Conservation (phyloP, 2,797 vertebrate genomes). For the Catharus ustulatus region DNA sequence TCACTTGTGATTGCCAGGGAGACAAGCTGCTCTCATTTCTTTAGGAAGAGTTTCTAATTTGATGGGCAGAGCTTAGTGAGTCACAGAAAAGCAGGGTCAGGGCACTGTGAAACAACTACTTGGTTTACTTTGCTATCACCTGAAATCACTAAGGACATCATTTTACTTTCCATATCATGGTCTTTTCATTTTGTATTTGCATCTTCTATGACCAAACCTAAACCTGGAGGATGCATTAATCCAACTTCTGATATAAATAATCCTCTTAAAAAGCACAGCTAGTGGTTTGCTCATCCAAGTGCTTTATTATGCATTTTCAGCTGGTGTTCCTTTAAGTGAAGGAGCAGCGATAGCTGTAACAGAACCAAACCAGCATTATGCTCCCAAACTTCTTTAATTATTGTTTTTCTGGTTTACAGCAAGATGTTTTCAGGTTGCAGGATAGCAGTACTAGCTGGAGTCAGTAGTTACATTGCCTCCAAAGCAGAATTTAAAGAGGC, state of each 20-base stretch:
- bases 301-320: constrained; percentile 57
- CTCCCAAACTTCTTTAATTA: constrained; percentile 54
- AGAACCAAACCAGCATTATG: background rate
- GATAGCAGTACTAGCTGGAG: background rate
- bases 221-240: constrained; percentile 24
- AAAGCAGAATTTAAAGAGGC: background rate
- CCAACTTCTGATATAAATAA: constrained; percentile 63
- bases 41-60: constrained; percentile 61
- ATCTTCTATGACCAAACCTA: background rate
- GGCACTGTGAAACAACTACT: constrained; percentile 11
- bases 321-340: constrained; percentile 41
- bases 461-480: background rate
- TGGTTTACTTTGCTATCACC: constrained; percentile 44
- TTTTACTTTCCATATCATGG: background rate
- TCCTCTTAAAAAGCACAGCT: constrained; percentile 62
- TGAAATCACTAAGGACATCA: background rate
- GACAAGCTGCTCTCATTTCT: constrained; percentile 67
- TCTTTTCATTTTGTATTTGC: background rate
- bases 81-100: constrained; percentile 45
- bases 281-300: constrained; percentile 25
- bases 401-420: constrained; percentile 9
- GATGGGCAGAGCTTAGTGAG: constrained; percentile 59
- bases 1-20: constrained; percentile 31
- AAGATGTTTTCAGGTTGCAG: constrained; percentile 3
- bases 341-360: constrained; percentile 39